phyloP scores from a whole-genome alignment of 1,140 invertebrate species.

The Himalopsyche phryganea region DNA sequence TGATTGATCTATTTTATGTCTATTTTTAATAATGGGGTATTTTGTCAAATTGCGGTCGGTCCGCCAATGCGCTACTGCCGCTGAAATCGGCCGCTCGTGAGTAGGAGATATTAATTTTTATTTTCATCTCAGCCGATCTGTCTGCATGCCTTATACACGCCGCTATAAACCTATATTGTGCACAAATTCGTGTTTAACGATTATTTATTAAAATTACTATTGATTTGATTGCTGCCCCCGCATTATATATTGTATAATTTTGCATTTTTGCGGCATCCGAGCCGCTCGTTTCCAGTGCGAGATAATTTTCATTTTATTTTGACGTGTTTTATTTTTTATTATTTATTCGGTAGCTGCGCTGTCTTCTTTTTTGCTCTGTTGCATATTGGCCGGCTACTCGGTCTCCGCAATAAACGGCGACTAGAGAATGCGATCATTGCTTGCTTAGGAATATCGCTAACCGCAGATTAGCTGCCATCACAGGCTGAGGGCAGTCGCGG shows the following conservation, averaged over 20 bases:
- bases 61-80: conserved; percentile 1
- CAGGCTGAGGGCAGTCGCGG: too few relatives aligned
- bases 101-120: conserved; percentile 23
- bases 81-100: conserved; percentile 9
- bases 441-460: too few relatives aligned
- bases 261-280: conserved; percentile 13
- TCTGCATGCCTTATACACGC: not conserved
- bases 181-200: conserved; percentile 25
- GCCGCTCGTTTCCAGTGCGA: not conserved
- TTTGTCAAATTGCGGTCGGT: too few relatives aligned
- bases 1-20: too few relatives aligned
- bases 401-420: too few relatives aligned
- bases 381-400: too few relatives aligned
- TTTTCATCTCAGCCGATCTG: conserved; percentile 10
- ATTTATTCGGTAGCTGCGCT: too few relatives aligned
- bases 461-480: too few relatives aligned
- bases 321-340: too few relatives aligned
- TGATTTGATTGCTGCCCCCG: conserved; percentile 24
- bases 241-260: conserved; percentile 24
- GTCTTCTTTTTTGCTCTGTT: too few relatives aligned
- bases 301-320: not conserved
- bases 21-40: too few relatives aligned
- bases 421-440: too few relatives aligned
- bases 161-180: conserved; percentile 17
- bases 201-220: conserved; percentile 29